A percentile compares a stretch with the other conserved stretches of the same genome.
Conservation (phyloP, 2,113 vertebrate species). For the Nipponia nippon region DNA sequence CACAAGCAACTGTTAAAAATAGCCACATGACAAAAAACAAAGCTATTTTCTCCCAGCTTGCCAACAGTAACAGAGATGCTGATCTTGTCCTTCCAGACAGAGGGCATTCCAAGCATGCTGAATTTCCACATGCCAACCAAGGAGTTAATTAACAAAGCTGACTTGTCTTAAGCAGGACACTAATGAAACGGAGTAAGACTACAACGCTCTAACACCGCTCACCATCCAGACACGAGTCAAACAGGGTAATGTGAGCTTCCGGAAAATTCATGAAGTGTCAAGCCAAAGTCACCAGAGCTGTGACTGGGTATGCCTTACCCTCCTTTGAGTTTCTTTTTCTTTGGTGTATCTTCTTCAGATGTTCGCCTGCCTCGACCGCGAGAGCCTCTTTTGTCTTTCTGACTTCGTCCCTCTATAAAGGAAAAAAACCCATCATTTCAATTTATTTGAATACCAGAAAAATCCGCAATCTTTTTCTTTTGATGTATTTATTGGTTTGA, state of each 20-base stretch:
- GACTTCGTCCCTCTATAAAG: slow-evolving; percentile 79
- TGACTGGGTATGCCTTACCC: slow-evolving; percentile 71
- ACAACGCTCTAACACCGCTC: not conserved
- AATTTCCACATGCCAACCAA: not conserved
- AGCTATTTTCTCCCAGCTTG: not conserved
- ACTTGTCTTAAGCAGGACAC: not conserved
- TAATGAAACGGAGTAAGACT: not conserved
- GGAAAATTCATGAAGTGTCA: not conserved
- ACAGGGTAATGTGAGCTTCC: not conserved
- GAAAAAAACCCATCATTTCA: not conserved
- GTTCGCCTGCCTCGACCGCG: slow-evolving; percentile 85
- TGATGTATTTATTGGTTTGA: not conserved
- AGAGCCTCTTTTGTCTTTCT: slow-evolving; percentile 88
- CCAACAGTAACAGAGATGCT: not conserved
- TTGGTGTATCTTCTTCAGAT: slow-evolving; percentile 92
- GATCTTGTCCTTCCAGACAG: not conserved
- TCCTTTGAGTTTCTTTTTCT: slow-evolving; percentile 93
- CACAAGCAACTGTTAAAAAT: not conserved
- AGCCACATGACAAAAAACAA: not conserved
- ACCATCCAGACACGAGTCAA: not conserved
- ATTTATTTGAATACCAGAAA: not conserved
- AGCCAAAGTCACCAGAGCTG: not conserved
- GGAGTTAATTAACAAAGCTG: not conserved
- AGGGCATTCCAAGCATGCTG: not conserved
- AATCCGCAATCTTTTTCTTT: not conserved